A percentile compares a stretch with the other conserved stretches of the same genome.
Evolutionary conservation across 2,113 vertebrate species (phyloP).

Genomic region (Picathartes gymnocephalus): DNA sequence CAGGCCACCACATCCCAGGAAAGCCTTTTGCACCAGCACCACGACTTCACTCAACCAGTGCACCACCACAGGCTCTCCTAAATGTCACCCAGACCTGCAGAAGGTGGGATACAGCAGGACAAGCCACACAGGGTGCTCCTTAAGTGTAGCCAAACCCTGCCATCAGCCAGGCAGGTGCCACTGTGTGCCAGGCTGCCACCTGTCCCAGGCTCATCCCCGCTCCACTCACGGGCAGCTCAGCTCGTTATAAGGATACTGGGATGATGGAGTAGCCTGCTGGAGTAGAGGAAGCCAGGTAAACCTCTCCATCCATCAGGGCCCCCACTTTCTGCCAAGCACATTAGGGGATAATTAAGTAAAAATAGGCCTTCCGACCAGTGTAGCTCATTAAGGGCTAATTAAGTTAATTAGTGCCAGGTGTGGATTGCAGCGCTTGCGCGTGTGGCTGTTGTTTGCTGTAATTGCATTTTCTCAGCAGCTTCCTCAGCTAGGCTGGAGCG

Average conservation of each 20-base stretch:
- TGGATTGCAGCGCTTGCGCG: conserved; percentile 68
- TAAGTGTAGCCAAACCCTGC: not conserved
- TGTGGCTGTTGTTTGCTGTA: conserved; percentile 74
- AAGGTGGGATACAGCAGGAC: not conserved
- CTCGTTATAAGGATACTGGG: not conserved
- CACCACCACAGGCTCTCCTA: not conserved
- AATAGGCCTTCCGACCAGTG: conserved; percentile 79
- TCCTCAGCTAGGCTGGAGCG: conserved; percentile 54
- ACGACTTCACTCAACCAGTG: rapidly evolving
- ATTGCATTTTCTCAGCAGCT: conserved; percentile 72
- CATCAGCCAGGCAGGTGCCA: not conserved
- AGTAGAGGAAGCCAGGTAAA: conserved; percentile 46
- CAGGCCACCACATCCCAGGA: not conserved
- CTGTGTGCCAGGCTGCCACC: not conserved
- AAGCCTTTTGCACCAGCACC: not conserved
- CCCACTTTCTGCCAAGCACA: conserved; percentile 66
- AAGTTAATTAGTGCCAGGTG: conserved; percentile 83
- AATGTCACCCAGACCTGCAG: not conserved
- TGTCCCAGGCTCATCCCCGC: not conserved
- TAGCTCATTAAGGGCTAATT: conserved; percentile 80
- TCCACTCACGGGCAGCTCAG: not conserved
- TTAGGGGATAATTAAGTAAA: conserved; percentile 82
- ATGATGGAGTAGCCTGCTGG: conserved; percentile 29
- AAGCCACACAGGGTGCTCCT: not conserved
- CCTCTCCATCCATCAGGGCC: conserved; percentile 58